phyloP scores from a whole-genome alignment of 2,797 vertebrate genomes.

The Leptatherina wallacei region DNA sequence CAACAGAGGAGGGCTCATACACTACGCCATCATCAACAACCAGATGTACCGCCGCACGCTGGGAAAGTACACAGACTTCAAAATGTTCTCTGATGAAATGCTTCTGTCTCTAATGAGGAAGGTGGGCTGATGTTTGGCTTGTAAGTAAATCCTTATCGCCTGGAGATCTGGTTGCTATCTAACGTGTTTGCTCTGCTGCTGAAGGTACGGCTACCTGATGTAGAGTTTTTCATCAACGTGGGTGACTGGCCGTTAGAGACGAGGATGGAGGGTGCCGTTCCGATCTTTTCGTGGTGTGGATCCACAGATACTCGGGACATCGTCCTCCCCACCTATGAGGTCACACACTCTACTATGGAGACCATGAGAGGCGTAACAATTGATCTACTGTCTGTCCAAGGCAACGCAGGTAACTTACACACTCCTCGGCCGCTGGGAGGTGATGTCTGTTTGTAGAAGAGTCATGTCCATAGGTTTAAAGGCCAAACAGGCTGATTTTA shows the following conservation, averaged over 20 bases:
- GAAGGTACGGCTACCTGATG: slow-evolving; percentile 89
- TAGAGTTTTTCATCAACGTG: slow-evolving; percentile 94
- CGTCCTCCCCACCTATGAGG: slow-evolving; percentile 92
- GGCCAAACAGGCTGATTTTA: too few relatives aligned
- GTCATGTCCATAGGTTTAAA: too few relatives aligned
- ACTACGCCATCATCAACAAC: slow-evolving; percentile 89
- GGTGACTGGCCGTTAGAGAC: slow-evolving; percentile 94
- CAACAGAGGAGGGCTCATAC: slow-evolving; percentile 89
- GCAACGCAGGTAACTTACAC: slow-evolving; percentile 87
- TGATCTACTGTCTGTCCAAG: slow-evolving; percentile 94
- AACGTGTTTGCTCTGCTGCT: neutral
- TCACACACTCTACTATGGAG: slow-evolving; percentile 93
- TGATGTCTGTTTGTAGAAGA: neutral
- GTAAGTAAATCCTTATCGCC: neutral
- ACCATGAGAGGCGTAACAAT: slow-evolving; percentile 92
- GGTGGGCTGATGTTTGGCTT: slow-evolving; percentile 74
- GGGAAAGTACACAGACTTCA: slow-evolving; percentile 95
- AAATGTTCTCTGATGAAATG: slow-evolving; percentile 97
- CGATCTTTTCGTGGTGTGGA: slow-evolving; percentile 94
- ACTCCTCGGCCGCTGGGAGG: neutral
- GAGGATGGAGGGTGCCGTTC: slow-evolving; percentile 80
- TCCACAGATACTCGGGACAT: slow-evolving; percentile 90
- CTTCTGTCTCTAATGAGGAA: slow-evolving; percentile 91
- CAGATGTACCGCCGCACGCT: slow-evolving; percentile 87
- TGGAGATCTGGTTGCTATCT: neutral